phyloP scores from a whole-genome alignment of 2,113 vertebrate species.

The Phrynocephalus versicolor region DNA sequence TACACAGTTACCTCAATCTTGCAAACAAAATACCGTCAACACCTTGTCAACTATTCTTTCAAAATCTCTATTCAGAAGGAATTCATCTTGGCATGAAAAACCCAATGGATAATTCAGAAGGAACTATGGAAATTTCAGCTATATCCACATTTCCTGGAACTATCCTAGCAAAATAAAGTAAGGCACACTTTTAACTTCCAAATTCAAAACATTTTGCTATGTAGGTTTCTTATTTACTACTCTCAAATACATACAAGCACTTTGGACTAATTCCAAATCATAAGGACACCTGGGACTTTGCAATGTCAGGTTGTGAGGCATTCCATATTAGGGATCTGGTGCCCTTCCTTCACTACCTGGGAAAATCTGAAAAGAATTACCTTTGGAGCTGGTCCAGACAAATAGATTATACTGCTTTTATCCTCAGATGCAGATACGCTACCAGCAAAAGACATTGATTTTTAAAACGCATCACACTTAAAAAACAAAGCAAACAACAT shows the following conservation, averaged over 20 bases:
- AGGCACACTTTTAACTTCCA: slow-evolving; percentile 27
- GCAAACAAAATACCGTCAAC: not conserved
- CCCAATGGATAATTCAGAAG: slow-evolving; percentile 2
- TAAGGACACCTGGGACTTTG: too few species aligned
- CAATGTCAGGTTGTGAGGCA: too few species aligned
- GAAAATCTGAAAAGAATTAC: not conserved
- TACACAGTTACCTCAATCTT: not conserved
- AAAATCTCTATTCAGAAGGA: slow-evolving; percentile 60
- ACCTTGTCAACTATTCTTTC: slow-evolving; percentile 51
- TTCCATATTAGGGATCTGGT: too few species aligned
- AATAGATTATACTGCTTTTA: not conserved
- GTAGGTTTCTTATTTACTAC: not conserved
- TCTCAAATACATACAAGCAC: not conserved
- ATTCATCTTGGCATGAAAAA: slow-evolving; percentile 34
- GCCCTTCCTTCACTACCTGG: not conserved
- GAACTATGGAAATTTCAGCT: not conserved
- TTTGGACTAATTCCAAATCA: too few species aligned
- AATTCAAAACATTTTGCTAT: slow-evolving; percentile 4
- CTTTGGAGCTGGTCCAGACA: not conserved
- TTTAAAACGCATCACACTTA: rapidly evolving
- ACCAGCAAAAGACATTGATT: not conserved
- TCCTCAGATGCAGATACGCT: not conserved
- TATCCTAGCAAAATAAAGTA: slow-evolving; percentile 36
- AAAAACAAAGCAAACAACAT: not conserved
- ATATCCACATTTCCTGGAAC: slow-evolving; percentile 17